These are phyloP conservation scores for Anoplopoma fimbria DNA, from an alignment of 2,113 vertebrate species.

Conservation along the genomic window DNA sequence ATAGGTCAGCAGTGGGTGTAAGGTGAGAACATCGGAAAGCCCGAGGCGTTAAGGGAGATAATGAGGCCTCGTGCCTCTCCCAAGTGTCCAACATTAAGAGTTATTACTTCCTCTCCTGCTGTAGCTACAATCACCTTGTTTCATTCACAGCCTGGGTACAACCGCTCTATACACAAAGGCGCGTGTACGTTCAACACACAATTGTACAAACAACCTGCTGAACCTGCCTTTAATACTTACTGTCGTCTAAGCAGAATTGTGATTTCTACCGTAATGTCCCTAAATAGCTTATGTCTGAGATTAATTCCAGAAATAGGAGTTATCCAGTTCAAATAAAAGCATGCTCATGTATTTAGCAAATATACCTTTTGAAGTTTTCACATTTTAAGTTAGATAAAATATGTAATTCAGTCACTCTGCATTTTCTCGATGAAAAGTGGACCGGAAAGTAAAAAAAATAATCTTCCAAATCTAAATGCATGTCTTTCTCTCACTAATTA, in stretches of 20 bases:
- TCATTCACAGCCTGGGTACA: conserved; percentile 61
- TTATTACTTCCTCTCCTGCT: conserved; percentile 86
- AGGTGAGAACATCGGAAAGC: conserved; percentile 91
- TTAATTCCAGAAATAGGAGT: not conserved
- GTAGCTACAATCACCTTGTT: conserved; percentile 77
- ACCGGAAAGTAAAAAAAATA: not conserved
- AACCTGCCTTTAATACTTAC: not conserved
- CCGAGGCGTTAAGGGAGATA: conserved; percentile 88
- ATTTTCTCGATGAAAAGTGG: not conserved
- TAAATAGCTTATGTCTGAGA: not conserved
- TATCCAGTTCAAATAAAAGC: not conserved
- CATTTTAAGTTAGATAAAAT: not conserved
- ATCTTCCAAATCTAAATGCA: not conserved
- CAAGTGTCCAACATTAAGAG: conserved; percentile 84
- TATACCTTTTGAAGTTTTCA: not conserved
- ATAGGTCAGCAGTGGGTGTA: conserved; percentile 95
- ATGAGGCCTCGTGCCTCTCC: conserved; percentile 87
- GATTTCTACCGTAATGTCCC: too few species aligned
- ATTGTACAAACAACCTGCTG: not conserved
- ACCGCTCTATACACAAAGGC: conserved; percentile 21
- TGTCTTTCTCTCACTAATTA: not conserved
- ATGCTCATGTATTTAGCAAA: not conserved
- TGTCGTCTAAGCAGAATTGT: too few species aligned
- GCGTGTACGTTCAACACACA: not conserved
- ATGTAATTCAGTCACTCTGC: too few species aligned